Conservation (phyloP, 2,888 invertebrate species). For the Oxycera nigricornis region DNA sequence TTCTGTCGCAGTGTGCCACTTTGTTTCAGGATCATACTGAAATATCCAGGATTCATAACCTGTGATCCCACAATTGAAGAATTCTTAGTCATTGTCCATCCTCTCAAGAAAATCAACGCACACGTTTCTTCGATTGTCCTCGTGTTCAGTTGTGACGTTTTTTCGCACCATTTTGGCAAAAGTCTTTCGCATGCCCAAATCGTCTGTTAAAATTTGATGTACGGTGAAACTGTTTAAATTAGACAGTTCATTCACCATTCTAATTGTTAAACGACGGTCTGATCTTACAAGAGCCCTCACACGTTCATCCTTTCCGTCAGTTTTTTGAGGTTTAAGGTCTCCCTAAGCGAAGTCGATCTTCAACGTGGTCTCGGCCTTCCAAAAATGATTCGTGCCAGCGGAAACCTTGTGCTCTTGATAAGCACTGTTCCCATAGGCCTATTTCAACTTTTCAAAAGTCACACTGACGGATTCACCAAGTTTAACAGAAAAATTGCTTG, state of each 20-base stretch:
- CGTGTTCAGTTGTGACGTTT: neutral
- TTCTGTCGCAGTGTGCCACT: too few relatives aligned
- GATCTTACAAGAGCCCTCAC: neutral
- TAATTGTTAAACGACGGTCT: neutral
- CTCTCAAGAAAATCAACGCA: too few relatives aligned
- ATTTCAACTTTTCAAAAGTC: neutral
- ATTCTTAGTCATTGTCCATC: too few relatives aligned
- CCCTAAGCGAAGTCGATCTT: conserved; percentile 2
- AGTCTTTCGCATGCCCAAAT: neutral
- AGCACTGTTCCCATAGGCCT: neutral
- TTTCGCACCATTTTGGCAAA: neutral
- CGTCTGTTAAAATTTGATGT: neutral
- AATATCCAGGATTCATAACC: too few relatives aligned
- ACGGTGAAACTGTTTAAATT: neutral
- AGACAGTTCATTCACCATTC: neutral
- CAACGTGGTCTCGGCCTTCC: neutral
- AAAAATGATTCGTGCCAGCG: neutral
- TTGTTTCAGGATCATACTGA: too few relatives aligned
- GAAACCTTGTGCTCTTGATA: neutral
- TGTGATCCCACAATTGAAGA: too few relatives aligned
- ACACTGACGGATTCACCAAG: neutral
- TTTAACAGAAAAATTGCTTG: neutral
- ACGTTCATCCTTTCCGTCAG: neutral
- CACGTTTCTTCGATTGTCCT: too few relatives aligned
- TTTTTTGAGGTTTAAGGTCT: neutral